A percentile compares a stretch with the other conserved stretches of the same genome.
Evolutionary conservation across 2,113 vertebrate genomes (phyloP).

Genomic region (Hippocampus comes): DNA sequence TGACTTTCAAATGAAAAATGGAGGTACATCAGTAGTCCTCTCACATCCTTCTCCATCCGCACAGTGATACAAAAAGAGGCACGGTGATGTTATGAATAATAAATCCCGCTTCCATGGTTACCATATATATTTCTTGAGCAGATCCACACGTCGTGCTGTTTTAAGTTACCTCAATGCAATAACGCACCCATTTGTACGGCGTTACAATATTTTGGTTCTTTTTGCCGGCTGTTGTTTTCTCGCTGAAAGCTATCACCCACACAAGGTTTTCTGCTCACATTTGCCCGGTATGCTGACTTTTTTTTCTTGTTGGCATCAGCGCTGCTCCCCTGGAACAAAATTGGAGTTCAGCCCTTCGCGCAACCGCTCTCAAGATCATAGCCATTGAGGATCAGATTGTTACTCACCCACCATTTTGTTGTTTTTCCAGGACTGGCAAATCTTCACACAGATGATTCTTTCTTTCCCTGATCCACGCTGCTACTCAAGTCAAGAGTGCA

Average conservation of each 20-base stretch:
- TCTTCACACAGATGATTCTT: slow-evolving; percentile 28
- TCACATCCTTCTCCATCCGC: slow-evolving; percentile 45
- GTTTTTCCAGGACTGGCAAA: slow-evolving; percentile 35
- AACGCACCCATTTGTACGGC: slow-evolving; percentile 1
- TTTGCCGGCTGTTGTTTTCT: not conserved
- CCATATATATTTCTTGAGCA: slow-evolving; percentile 21
- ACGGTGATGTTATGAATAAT: slow-evolving; percentile 52
- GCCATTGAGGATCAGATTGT: slow-evolving; percentile 29
- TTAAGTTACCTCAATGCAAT: slow-evolving; percentile 3
- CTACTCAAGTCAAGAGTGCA: slow-evolving; percentile 28
- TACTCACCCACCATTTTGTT: slow-evolving; percentile 33
- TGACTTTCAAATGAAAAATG: slow-evolving; percentile 68
- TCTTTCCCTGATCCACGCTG: slow-evolving; percentile 34
- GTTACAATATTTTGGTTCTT: not conserved
- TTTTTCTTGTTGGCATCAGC: slow-evolving; percentile 25
- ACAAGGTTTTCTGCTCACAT: slow-evolving; percentile 23
- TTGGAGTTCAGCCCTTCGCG: slow-evolving; percentile 42
- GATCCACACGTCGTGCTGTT: not conserved
- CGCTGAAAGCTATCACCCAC: slow-evolving; percentile 24
- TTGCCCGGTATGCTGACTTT: slow-evolving; percentile 16
- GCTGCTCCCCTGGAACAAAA: slow-evolving; percentile 23
- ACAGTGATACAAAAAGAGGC: slow-evolving; percentile 37
- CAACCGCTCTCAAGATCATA: slow-evolving; percentile 37
- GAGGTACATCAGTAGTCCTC: slow-evolving; percentile 55
- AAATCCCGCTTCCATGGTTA: slow-evolving; percentile 40